Evolutionary conservation across 2,797 vertebrate species (phyloP).

Genomic region (Ctenopoma multispine): DNA sequence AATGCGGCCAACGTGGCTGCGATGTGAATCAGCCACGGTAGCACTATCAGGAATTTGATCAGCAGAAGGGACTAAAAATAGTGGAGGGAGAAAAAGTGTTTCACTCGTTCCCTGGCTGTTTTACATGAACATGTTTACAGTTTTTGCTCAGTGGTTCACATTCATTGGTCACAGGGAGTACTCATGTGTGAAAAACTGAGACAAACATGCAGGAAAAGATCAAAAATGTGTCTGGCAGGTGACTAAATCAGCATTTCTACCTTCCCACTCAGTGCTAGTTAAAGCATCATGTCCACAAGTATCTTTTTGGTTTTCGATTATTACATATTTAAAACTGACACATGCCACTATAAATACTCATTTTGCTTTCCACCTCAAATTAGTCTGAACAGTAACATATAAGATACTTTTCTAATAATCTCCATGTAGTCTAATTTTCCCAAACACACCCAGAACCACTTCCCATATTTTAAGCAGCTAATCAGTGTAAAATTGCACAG

Average conservation of each 20-base stretch:
- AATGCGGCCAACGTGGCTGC: slow-evolving; percentile 41
- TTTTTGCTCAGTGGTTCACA: slow-evolving; percentile 52
- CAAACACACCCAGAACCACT: slow-evolving; percentile 32
- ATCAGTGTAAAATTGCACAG: slow-evolving; percentile 61
- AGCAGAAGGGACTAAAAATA: slow-evolving; percentile 67
- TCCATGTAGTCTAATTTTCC: slow-evolving; percentile 30
- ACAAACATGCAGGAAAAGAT: slow-evolving; percentile 66
- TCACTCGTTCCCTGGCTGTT: slow-evolving; percentile 65
- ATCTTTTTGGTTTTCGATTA: slow-evolving; percentile 9
- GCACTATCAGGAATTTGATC: slow-evolving; percentile 67
- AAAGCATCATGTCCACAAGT: slow-evolving; percentile 19
- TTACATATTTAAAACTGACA: slow-evolving; percentile 22
- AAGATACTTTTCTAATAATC: slow-evolving; percentile 25
- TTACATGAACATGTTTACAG: slow-evolving; percentile 61
- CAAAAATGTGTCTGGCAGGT: slow-evolving; percentile 63
- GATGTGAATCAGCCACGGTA: slow-evolving; percentile 50
- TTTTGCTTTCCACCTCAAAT: slow-evolving; percentile 21
- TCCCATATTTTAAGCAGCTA: slow-evolving; percentile 57
- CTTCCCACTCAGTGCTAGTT: slow-evolving; percentile 55
- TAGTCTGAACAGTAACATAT: slow-evolving; percentile 1
- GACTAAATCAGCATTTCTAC: slow-evolving; percentile 26
- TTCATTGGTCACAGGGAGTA: slow-evolving; percentile 50
- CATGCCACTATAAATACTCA: slow-evolving; percentile 17
- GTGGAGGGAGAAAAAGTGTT: slow-evolving; percentile 39
- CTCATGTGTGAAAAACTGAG: slow-evolving; percentile 56